Conservation (phyloP, 2,888 invertebrate species). For the Eristalinus sepulchralis region DNA sequence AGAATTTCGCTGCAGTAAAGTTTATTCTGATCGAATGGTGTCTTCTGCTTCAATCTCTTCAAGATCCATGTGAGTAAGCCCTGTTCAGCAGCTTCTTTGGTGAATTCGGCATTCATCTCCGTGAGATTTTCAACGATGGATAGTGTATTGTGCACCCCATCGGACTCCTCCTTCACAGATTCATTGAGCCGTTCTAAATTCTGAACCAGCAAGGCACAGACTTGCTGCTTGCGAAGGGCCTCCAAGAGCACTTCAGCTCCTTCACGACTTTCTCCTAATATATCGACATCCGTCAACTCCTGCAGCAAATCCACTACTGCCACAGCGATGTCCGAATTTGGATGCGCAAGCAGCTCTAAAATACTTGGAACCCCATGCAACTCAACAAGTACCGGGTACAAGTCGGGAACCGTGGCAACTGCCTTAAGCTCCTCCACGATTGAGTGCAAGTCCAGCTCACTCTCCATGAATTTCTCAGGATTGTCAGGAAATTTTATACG, state of each 20-base stretch:
- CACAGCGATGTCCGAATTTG: slow-evolving; percentile 89
- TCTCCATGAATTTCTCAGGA: slow-evolving; percentile 99
- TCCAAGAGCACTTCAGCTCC: slow-evolving; percentile 94
- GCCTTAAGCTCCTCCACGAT: slow-evolving; percentile 94
- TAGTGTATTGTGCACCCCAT: slow-evolving; percentile 96
- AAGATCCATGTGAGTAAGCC: slow-evolving; percentile 96
- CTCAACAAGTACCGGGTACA: slow-evolving; percentile 95
- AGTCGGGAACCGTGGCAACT: slow-evolving; percentile 96
- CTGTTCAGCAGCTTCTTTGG: slow-evolving; percentile 92
- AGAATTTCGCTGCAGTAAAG: slow-evolving; percentile 97
- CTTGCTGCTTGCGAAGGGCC: slow-evolving; percentile 93
- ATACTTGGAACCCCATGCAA: slow-evolving; percentile 93
- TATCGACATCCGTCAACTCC: slow-evolving; percentile 98
- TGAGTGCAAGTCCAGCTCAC: slow-evolving; percentile 96
- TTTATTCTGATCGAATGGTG: slow-evolving; percentile 97
- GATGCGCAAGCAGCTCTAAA: slow-evolving; percentile 96
- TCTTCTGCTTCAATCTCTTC: slow-evolving; percentile 92
- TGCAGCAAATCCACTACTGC: slow-evolving; percentile 84
- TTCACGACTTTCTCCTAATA: slow-evolving; percentile 93
- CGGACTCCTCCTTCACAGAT: slow-evolving; percentile 94
- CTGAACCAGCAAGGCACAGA: slow-evolving; percentile 94
- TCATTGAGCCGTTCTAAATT: slow-evolving; percentile 97
- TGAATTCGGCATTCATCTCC: slow-evolving; percentile 93
- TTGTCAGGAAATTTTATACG: slow-evolving; percentile 98
- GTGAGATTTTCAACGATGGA: slow-evolving; percentile 97